phyloP scores from a whole-genome alignment of 2,888 invertebrate species.

The Pomacea canaliculata region DNA sequence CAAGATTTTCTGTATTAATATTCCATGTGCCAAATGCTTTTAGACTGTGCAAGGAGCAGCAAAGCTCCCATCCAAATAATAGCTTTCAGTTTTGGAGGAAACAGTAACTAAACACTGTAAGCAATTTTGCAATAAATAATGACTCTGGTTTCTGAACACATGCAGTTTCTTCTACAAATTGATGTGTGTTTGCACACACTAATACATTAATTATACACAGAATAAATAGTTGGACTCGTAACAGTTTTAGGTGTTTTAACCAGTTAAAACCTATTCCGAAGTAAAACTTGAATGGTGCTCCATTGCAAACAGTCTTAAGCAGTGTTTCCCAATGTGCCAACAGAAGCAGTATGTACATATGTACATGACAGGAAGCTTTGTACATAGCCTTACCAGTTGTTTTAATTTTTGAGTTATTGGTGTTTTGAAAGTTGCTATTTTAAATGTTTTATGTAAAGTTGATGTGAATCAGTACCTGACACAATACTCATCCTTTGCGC shows the following conservation, averaged over 20 bases:
- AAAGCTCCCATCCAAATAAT: too few species aligned
- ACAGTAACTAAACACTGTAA: too few species aligned
- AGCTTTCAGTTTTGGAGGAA: too few species aligned
- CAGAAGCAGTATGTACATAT: constrained; percentile 18
- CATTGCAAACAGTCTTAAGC: background rate
- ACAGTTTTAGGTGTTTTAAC: too few species aligned
- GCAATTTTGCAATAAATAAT: too few species aligned
- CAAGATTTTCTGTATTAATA: background rate
- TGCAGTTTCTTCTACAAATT: too few species aligned
- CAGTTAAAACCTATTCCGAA: background rate
- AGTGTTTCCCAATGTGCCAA: constrained; percentile 23
- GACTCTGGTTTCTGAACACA: too few species aligned
- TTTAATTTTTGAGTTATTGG: background rate
- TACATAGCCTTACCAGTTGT: background rate
- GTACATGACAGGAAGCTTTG: constrained; percentile 5
- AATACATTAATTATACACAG: too few species aligned
- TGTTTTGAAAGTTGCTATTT: background rate
- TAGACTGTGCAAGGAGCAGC: background rate
- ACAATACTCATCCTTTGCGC: constrained; percentile 5
- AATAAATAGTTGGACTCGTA: too few species aligned
- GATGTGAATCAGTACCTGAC: constrained; percentile 1
- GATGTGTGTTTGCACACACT: too few species aligned
- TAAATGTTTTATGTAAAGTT: constrained; percentile 4
- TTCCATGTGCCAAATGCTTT: constrained; percentile 1
- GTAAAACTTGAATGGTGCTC: background rate